Conservation (phyloP, 2,113 vertebrate genomes). For the Etheostoma cragini region DNA sequence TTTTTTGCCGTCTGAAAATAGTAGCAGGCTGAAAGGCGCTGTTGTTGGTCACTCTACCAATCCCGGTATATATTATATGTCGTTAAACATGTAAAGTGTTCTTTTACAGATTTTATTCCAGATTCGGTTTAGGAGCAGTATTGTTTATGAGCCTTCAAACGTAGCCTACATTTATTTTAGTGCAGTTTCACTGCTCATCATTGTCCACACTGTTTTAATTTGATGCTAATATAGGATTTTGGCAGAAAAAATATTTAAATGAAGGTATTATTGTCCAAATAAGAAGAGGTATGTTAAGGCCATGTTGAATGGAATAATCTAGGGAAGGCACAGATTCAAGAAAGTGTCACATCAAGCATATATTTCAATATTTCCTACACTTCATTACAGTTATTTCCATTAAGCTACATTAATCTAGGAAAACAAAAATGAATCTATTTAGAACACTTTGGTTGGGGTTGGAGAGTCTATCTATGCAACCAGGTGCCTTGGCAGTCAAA, state of each 20-base stretch:
- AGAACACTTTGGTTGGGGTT: background rate
- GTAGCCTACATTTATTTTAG: background rate
- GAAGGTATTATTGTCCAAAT: background rate
- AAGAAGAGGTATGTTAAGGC: background rate
- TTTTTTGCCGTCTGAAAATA: constrained; percentile 64
- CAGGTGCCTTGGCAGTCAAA: background rate
- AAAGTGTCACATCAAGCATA: background rate
- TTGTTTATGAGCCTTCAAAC: background rate
- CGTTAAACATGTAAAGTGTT: background rate
- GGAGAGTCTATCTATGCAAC: background rate
- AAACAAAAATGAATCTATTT: background rate
- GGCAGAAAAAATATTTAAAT: no score
- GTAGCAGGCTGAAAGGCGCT: background rate
- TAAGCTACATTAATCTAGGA: background rate
- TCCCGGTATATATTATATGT: background rate
- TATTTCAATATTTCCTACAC: no score
- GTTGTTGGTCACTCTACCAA: constrained; percentile 10
- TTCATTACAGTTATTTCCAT: background rate
- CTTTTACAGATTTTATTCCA: background rate
- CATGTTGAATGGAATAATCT: background rate
- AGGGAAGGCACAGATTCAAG: background rate
- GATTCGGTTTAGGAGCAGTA: background rate
- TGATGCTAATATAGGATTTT: background rate
- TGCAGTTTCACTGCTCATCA: background rate
- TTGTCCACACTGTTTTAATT: background rate